Percentiles rank a stretch among this genome's conserved stretches.
Conservation (phyloP, 2,797 vertebrate species). For the Anguilla pacifica region DNA sequence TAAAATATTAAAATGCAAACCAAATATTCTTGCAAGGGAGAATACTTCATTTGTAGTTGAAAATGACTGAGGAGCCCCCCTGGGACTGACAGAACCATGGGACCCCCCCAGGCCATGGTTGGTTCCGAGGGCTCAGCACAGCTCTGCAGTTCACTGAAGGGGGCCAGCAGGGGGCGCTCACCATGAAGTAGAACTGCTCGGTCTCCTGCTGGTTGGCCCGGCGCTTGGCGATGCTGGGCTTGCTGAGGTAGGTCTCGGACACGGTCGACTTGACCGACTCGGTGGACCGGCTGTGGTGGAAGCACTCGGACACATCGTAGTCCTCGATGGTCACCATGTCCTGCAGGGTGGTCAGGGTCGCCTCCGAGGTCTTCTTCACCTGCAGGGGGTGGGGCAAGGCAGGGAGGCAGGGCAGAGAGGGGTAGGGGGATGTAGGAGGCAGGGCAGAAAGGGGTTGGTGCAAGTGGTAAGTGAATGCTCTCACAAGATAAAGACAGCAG, state of each 20-base stretch:
- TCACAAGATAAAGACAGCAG: too few relatives aligned
- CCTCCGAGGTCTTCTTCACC: slow-evolving; percentile 98
- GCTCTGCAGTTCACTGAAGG: too few relatives aligned
- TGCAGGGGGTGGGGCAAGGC: slow-evolving; percentile 46
- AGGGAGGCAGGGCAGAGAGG: too few relatives aligned
- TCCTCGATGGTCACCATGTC: slow-evolving; percentile 96
- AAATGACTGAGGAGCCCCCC: too few relatives aligned
- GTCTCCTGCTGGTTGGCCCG: slow-evolving; percentile 97
- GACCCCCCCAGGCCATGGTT: too few relatives aligned
- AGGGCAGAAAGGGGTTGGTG: neutral
- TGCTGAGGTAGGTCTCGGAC: slow-evolving; percentile 97
- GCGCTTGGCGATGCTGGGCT: slow-evolving; percentile 93
- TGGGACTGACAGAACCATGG: too few relatives aligned
- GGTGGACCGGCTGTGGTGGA: slow-evolving; percentile 96
- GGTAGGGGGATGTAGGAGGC: too few relatives aligned
- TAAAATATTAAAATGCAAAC: too few relatives aligned
- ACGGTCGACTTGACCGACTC: slow-evolving; percentile 97
- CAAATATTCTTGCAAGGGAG: too few relatives aligned
- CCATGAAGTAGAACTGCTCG: slow-evolving; percentile 97
- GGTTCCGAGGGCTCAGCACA: too few relatives aligned
- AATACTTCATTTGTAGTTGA: too few relatives aligned
- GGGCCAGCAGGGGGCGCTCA: slow-evolving; percentile 60
- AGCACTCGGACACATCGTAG: slow-evolving; percentile 94
- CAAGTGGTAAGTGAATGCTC: neutral
- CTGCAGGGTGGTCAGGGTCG: slow-evolving; percentile 92